Base-by-base conservation (phyloP, 2,113 vertebrate species). In the Anolis carolinensis region DNA sequence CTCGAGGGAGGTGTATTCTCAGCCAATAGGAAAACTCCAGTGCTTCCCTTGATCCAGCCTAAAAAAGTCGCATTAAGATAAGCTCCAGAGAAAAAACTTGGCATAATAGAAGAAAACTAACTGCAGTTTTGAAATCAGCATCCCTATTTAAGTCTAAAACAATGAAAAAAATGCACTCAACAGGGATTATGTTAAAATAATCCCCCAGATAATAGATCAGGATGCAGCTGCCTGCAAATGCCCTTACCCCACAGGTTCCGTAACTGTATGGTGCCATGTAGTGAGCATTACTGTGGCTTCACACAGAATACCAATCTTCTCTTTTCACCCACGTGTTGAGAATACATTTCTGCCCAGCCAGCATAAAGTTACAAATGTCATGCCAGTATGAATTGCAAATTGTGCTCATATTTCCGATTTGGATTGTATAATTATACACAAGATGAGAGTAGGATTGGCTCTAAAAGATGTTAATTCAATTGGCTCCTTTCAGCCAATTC, bases 361-460 rank as follows among this genome's bases (percentile, higher is more conserved):
- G 75, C 44, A 81, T 79, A 84, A 84, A 88, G 67, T 89, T 80
- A 82, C 80, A 89, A 84, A 93, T 59, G 84, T n/a, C 59, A 62
- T 76, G 84, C 81, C 89, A 88, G 84, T 92, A 91, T 91, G 90
- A 90, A 90, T 79, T 82, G 83, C 81, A 92, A 76, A 52, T 74
- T 79, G 77, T 88, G 88, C 91, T 92, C 90, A 80, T 90, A 85
- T 91, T 91, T 87, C 91, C 89, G 78, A 82, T 67, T 88, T 74
- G 74, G 59, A 92, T 63, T 18, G n/a, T 55, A 63, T 89, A 92
- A 94, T 95, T 93, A 91, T 87, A 86, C 71, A 3, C 18, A 85
- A 92, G 92, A 93, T 90, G 93, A 94, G 88, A 75, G 71, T 89
- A 90, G 82, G 71, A 89, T 48, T 92, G 86, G 77, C 89, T 93